Evolutionary conservation across 2,113 vertebrate species (phyloP).

Genomic region (Geococcyx californianus): DNA sequence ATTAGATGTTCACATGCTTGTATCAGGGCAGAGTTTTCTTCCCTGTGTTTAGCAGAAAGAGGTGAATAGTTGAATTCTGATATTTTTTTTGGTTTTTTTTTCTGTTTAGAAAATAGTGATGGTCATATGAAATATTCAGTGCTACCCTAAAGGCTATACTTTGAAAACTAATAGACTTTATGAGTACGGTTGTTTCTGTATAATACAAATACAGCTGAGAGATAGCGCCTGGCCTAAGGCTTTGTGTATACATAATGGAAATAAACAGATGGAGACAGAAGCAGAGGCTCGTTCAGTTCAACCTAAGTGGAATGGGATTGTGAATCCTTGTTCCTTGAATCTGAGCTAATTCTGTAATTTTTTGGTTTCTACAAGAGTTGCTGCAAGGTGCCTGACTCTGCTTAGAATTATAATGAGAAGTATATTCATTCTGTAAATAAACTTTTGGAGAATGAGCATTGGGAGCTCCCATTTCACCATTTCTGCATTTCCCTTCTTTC

Average conservation of each 20-base stretch:
- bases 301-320: not conserved
- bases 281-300: not conserved
- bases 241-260: not conserved
- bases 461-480: not conserved
- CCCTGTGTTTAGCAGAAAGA: not conserved
- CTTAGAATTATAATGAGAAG: not conserved
- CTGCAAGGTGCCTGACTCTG: not conserved
- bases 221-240: not conserved
- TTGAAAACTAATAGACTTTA: not conserved
- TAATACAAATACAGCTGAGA: not conserved
- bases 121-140: not conserved
- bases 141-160: not conserved
- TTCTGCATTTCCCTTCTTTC: not conserved
- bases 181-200: not conserved
- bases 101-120: not conserved
- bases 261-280: not conserved
- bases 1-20: not conserved
- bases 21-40: not conserved
- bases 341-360: not conserved
- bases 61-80: not conserved
- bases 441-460: not conserved
- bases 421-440: not conserved
- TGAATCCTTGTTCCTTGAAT: not conserved
- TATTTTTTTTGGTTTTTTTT: not conserved
- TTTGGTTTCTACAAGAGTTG: not conserved